phyloP scores from a whole-genome alignment of 2,888 invertebrate genomes.

The Masnerella sp. region DNA sequence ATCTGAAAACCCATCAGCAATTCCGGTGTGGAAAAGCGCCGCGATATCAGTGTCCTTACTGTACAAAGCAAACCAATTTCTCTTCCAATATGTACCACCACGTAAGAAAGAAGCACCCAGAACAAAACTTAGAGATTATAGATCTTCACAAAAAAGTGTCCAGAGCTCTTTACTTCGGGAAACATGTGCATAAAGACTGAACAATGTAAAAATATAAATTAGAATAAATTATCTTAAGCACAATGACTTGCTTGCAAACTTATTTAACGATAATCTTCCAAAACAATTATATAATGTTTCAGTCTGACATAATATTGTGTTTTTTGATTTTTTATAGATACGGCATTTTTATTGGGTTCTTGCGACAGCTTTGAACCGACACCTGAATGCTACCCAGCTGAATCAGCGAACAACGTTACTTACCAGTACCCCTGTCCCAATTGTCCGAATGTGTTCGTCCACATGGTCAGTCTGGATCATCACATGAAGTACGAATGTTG shows the following conservation, averaged over 20 bases:
- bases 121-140: slow-evolving; percentile 69
- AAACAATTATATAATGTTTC: too few relatives aligned
- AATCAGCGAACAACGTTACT: slow-evolving; percentile 1
- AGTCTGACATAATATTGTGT: slow-evolving; percentile 8
- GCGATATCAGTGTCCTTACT: slow-evolving; percentile 76
- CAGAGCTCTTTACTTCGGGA: slow-evolving; percentile 9
- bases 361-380: slow-evolving; percentile 18
- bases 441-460: slow-evolving; percentile 63
- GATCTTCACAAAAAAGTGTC: slow-evolving; percentile 66
- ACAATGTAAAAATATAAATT: not conserved
- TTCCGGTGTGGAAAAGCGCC: slow-evolving; percentile 77
- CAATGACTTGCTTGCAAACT: too few relatives aligned
- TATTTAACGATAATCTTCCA: too few relatives aligned
- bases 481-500: slow-evolving; percentile 73
- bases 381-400: slow-evolving; percentile 19
- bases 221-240: too few relatives aligned
- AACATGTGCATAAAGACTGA: not conserved
- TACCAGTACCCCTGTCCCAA: slow-evolving; percentile 55
- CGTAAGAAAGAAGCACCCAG: slow-evolving; percentile 69
- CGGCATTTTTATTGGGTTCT: not conserved
- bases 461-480: slow-evolving; percentile 60
- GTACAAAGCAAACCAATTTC: slow-evolving; percentile 71
- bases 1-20: slow-evolving; percentile 74
- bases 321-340: slow-evolving; percentile 49
- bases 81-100: slow-evolving; percentile 74